phyloP scores from a whole-genome alignment of 1,140 invertebrate species.

The Lethrus apterus region DNA sequence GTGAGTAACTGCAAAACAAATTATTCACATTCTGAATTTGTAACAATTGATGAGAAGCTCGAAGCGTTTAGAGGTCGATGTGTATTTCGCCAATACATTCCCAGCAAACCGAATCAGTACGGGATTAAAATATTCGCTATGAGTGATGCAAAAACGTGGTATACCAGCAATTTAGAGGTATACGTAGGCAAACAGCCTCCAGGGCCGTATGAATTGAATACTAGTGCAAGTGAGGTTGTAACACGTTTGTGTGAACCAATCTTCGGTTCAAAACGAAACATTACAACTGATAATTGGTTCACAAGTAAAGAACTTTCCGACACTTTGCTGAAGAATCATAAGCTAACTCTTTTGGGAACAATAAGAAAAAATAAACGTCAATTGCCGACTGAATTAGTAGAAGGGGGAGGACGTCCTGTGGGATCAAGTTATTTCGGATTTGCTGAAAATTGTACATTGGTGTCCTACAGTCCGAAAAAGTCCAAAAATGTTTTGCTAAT shows the following conservation, averaged over 20 bases:
- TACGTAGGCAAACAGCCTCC: conserved; percentile 29
- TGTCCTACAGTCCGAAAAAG: too few relatives aligned
- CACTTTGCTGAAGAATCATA: conserved; percentile 21
- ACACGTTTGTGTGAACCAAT: conserved; percentile 28
- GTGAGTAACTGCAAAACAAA: conserved; percentile 35
- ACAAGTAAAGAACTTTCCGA: conserved; percentile 24
- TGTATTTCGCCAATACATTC: conserved; percentile 41
- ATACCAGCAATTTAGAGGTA: conserved; percentile 29
- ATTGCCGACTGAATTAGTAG: conserved; percentile 7
- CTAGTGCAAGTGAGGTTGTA: conserved; percentile 25
- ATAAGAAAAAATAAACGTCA: conserved; percentile 30
- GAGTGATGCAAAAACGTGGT: conserved; percentile 26
- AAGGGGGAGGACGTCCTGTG: too few relatives aligned
- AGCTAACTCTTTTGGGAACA: conserved; percentile 30
- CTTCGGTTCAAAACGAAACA: conserved; percentile 30
- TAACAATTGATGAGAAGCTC: conserved; percentile 43
- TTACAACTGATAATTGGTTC: conserved; percentile 37
- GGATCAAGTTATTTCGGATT: too few relatives aligned
- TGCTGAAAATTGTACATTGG: too few relatives aligned
- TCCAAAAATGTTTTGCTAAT: too few relatives aligned
- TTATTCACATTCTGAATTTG: conserved; percentile 30
- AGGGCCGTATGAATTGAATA: conserved; percentile 24
- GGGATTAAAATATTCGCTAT: conserved; percentile 37
- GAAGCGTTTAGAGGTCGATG: conserved; percentile 39
- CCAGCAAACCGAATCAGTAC: conserved; percentile 29